Evolutionary conservation across 2,888 invertebrate species (phyloP), one percentile per base, ranked within the genome.

Genomic region (Eueremaeus valkanovi): DNA sequence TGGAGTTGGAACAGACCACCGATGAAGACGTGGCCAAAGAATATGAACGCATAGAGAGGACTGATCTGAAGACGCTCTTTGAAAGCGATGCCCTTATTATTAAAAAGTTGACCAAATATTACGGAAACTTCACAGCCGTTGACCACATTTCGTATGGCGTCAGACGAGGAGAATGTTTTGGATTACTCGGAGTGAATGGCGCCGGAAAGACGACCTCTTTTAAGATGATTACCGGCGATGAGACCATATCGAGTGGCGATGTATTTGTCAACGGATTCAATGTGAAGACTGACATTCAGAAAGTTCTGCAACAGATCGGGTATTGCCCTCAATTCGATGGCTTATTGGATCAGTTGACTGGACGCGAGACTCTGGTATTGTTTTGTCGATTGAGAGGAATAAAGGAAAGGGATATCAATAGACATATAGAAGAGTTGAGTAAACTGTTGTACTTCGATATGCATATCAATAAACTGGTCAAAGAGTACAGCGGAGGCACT

Each of bases 251-350:
- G 0, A 78, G 80, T 42, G 86, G 86, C 13, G 81, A 83, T 75
- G 85, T 85, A 3, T 83, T 79, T 74, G 87, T 92, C 16, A 85
- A 87, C 78, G 88, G 88, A 8, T 80, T 81, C 74, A 82, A 83
- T 79, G 81, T 85, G 13, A 82, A 81, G 68, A 81, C 80, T 16
- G 78, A 83, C 72, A 81, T 81, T 21, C 78, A 81, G 33, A 77
- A 27, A 58, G 49, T 55, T 45, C 76, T 70, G 72, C 36, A 68
- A 49, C 29, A 90, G 81, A 87, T 94, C 81, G 93, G 94, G 31
- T 95, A 95, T 84, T 95, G 95, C 83, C 95, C 95, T 0, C 95
- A 95, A 85, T 90, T 89, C 83, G 89, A 91, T 84, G 92, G 92
- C 0, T 84, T 94, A 61, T 90, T 93, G 81, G 88, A 87, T 75